Base-by-base conservation (phyloP, 2,888 invertebrate genomes). In the Campoplex capitator region DNA sequence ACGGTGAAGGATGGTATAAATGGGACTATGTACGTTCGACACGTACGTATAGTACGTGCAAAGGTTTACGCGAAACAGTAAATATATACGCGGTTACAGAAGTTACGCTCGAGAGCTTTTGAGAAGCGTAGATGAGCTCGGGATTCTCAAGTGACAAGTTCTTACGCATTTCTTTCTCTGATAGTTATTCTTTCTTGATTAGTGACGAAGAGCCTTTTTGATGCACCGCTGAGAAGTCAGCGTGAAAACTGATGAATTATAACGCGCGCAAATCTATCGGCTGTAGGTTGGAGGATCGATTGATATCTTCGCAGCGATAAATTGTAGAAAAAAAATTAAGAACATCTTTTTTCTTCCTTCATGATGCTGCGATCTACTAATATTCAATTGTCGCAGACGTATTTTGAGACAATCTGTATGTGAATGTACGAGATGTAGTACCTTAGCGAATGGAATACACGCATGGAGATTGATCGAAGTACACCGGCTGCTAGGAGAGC, bases 401-500 rank as follows among this genome's bases (percentile, higher is more conserved):
- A 58, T 23, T 58, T 58, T 58, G 42, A 45, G 45, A 32, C 48
- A n/a, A 48, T 32, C 32, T 51, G 35, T 45, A 70, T 38, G 13
- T 56, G 32, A 51, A 81, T 18, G 13, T 65, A 23, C 35, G 58
- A 18, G 32, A 70, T 51, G n/a, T 18, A 70, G 45, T 23, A 23
- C 23, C 32, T 65, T 28, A 35, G 58, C 35, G 68, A 67, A 58
- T 74, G 51, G 54, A 76, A 81, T 81, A 82, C 48, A 76, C 79
- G 70, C 75, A 79, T 51, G 83, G 54, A 79, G 83, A 86, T 86
- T 78, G 85, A 78, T 83, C 82, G 78, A 78, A 75, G 79, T 71
- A 70, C 74, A 65, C 74, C 78, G 75, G 45, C 75, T 32, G 70
- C 78, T 79, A 51, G 78, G 78, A 67, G 67, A 56, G 80, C n/a